Evolutionary conservation across 2,113 vertebrate species (phyloP).

Genomic region (Prionailurus bengalensis): DNA sequence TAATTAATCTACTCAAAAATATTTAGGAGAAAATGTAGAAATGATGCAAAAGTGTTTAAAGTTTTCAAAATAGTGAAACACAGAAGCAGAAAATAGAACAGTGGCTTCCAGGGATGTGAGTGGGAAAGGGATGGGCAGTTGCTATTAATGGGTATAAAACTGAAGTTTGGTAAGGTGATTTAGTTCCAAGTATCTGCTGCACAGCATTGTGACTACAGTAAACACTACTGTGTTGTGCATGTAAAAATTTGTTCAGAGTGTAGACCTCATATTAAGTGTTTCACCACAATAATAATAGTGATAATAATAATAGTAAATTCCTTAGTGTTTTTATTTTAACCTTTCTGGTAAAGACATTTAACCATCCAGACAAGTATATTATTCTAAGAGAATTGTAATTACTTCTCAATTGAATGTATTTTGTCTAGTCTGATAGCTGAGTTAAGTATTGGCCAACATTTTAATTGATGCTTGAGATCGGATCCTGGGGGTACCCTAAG

Average conservation of each 20-base stretch:
- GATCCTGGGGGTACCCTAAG: background rate
- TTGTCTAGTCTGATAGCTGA: background rate
- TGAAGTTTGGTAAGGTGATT: background rate
- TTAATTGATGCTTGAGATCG: background rate
- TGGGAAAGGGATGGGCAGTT: background rate
- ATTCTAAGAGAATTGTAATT: background rate
- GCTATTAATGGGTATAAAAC: background rate
- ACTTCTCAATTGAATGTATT: background rate
- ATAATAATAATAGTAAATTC: background rate
- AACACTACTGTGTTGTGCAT: background rate
- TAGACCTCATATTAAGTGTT: background rate
- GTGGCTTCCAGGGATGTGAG: background rate
- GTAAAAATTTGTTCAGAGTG: background rate
- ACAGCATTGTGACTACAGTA: background rate
- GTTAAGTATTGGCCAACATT: background rate
- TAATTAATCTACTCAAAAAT: background rate
- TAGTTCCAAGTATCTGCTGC: background rate
- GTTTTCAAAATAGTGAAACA: background rate
- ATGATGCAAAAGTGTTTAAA: background rate
- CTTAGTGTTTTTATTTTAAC: background rate
- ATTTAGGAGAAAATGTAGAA: background rate
- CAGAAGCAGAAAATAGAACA: background rate
- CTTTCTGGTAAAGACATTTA: background rate
- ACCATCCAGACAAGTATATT: background rate
- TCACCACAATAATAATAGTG: background rate